Conservation (phyloP, 2,797 vertebrate species). For the Steatocranus sp. region DNA sequence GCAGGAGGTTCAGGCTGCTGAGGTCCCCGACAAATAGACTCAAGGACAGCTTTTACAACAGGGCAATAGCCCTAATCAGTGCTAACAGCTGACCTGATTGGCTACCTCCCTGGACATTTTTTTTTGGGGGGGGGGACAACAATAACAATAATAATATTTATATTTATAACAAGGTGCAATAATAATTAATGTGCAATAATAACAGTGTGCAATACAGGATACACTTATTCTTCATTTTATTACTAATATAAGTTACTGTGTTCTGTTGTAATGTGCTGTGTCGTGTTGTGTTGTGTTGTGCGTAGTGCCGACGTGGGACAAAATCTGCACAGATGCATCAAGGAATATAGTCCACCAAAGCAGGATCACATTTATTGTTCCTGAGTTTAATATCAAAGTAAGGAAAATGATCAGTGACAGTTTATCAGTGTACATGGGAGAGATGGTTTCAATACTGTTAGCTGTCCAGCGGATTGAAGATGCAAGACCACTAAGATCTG, state of each 20-base stretch:
- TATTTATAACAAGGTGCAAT: background rate
- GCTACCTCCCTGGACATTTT: background rate
- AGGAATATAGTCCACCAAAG: background rate
- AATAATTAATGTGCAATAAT: background rate
- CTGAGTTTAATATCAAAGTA: background rate
- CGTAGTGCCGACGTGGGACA: background rate
- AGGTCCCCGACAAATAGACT: background rate
- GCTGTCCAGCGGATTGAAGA: background rate
- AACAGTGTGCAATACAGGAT: too few relatives aligned
- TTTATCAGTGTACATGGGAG: background rate
- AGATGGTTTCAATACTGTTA: background rate
- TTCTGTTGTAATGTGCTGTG: background rate
- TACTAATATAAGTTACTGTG: background rate
- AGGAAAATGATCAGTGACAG: background rate
- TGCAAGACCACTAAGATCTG: background rate
- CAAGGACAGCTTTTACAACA: background rate
- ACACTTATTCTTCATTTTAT: background rate
- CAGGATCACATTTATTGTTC: background rate
- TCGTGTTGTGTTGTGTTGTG: background rate
- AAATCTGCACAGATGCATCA: too few relatives aligned
- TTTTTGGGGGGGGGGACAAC: background rate
- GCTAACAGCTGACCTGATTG: background rate
- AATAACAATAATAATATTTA: background rate
- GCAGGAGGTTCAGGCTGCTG: background rate
- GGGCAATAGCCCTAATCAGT: background rate